phyloP scores from a whole-genome alignment of 2,113 vertebrate genomes.

The Procavia capensis region DNA sequence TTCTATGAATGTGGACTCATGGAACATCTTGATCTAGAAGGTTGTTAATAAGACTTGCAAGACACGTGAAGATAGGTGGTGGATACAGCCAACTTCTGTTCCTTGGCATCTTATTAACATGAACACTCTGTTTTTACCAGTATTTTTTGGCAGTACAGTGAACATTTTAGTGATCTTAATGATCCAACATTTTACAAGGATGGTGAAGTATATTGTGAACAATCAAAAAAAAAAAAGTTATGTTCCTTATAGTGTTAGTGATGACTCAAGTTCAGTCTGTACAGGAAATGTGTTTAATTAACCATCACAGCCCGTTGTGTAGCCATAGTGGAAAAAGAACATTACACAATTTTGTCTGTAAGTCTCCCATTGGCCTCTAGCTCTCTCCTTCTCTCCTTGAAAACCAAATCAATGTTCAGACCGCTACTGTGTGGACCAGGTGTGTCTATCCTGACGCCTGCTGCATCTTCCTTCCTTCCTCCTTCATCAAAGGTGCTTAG shows the following conservation, averaged over 20 bases:
- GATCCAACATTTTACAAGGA: background rate
- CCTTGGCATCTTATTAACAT: background rate
- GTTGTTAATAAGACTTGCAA: background rate
- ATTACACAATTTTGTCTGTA: background rate
- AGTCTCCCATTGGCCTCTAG: background rate
- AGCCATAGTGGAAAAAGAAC: background rate
- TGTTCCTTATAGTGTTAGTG: background rate
- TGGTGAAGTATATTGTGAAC: background rate
- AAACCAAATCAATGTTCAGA: background rate
- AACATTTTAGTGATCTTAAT: background rate
- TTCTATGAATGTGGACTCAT: conserved; percentile 14
- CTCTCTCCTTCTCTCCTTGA: background rate
- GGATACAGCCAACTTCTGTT: background rate
- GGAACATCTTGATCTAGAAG: conserved; percentile 20
- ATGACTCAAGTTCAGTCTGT: background rate
- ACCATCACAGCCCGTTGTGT: background rate
- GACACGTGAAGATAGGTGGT: background rate
- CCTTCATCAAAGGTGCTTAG: background rate
- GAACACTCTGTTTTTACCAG: background rate
- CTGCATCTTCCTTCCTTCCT: background rate
- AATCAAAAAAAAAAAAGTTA: background rate
- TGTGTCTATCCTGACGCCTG: background rate
- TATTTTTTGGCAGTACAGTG: background rate
- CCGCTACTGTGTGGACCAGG: no score
- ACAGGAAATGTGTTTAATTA: background rate